Base-by-base conservation (phyloP, 1,140 invertebrate species). In the Aphelenchoides besseyi region DNA sequence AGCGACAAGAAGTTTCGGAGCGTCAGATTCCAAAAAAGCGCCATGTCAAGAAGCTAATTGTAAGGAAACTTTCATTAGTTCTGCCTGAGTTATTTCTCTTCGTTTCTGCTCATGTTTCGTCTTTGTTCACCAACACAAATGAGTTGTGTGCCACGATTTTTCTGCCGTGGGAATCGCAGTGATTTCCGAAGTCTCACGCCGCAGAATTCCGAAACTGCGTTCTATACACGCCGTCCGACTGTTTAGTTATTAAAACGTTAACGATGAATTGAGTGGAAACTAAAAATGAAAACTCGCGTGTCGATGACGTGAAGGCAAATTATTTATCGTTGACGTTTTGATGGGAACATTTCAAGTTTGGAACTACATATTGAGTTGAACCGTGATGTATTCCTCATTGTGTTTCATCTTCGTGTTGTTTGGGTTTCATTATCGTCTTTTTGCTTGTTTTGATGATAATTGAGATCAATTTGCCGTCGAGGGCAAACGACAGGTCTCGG, bases 191-290 rank as follows among this genome's bases (percentile, higher is more conserved):
- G 23, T 48, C 41, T 48, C 41, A 48, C 41, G 41, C 41, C 41
- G 41, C 41, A 12, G 41, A 48, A 48, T 12, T 48, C 41, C 41
- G 41, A 48, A 48, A 23, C 12, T 23, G 41, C 41, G 41, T 23
- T 48, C 41, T 23, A 48, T 48, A 12, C 23, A 48, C 12, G 41
- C 41, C 23, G 12, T 23, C 12, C 41, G 41, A 48, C 41, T 48
- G 41, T 48, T 48, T 48, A 48, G 41, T 48, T 48, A 48, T 48
- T 48, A 48, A 48, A 48, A 48, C 41, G 41, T 48, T 23, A 23
- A 48, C 41, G 12, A 48, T 48, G n/a, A n/a, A n/a, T n/a, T n/a
- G n/a, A n/a, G n/a, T n/a, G n/a, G n/a, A n/a, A n/a, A n/a, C n/a
- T n/a, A n/a, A n/a, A n/a, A n/a, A n/a, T n/a, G n/a, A n/a, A n/a